A percentile compares a stretch with the other conserved stretches of the same genome.
These are phyloP conservation scores for Amaurobius ferox DNA, from an alignment of 2,888 invertebrate species.

Conservation along the genomic window DNA sequence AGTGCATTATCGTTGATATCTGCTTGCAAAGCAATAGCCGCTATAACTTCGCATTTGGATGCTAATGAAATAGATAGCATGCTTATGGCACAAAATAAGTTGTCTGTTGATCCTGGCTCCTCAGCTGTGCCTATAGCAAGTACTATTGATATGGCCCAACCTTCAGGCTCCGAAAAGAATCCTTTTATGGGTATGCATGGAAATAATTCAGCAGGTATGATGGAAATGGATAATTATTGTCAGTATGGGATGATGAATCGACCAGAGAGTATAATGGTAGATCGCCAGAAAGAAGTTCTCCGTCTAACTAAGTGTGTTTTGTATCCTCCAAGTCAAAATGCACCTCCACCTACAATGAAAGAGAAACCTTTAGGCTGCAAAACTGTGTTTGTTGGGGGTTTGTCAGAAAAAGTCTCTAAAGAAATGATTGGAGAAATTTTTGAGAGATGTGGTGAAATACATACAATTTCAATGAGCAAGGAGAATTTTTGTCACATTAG, in stretches of 20 bases:
- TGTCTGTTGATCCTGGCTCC: neutral
- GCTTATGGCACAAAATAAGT: neutral
- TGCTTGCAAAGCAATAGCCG: neutral
- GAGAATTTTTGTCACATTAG: constrained; percentile 97
- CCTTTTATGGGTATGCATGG: constrained; percentile 74
- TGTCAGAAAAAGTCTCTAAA: constrained; percentile 94
- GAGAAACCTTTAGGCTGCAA: constrained; percentile 93
- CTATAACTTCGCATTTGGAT: constrained; percentile 44
- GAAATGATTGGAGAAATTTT: constrained; percentile 93
- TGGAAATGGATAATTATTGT: constrained; percentile 77
- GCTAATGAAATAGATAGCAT: constrained; percentile 16
- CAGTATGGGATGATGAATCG: constrained; percentile 75
- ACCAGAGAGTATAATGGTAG: neutral
- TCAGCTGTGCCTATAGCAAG: constrained; percentile 20
- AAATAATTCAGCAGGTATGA: constrained; percentile 73
- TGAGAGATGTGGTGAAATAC: constrained; percentile 92
- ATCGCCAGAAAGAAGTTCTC: constrained; percentile 81
- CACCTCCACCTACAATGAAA: constrained; percentile 88
- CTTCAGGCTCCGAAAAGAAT: constrained; percentile 13
- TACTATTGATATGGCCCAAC: constrained; percentile 28
- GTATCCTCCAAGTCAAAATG: constrained; percentile 90
- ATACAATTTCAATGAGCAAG: constrained; percentile 91
- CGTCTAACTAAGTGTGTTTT: constrained; percentile 90
- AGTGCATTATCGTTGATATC: constrained; percentile 20
- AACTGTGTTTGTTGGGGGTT: constrained; percentile 94